Evolutionary conservation across 2,113 vertebrate species (phyloP).

Genomic region (Apodemus speciosus): DNA sequence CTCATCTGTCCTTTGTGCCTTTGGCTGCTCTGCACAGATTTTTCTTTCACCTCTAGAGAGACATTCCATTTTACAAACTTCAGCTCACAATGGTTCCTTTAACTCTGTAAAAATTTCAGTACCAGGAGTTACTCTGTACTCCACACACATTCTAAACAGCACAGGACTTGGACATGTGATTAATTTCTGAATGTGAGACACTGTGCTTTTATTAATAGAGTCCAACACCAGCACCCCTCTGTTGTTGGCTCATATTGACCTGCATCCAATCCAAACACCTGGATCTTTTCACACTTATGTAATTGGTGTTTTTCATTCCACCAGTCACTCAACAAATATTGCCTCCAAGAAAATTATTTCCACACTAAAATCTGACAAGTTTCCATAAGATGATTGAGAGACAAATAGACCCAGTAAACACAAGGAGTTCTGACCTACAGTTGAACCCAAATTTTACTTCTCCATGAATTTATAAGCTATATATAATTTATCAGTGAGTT

Average conservation of each 20-base stretch:
- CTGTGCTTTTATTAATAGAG: not conserved
- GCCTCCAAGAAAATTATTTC: conserved; percentile 71
- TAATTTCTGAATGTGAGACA: not conserved
- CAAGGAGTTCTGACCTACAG: not conserved
- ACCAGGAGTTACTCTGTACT: too few relatives aligned
- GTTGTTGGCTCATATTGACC: not conserved
- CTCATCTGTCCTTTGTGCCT: not conserved
- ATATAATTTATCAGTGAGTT: not conserved
- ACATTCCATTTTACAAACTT: not conserved
- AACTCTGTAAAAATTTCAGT: not conserved
- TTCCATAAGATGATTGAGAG: conserved; percentile 9
- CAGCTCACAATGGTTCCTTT: not conserved
- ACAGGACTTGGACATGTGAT: not conserved
- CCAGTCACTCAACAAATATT: conserved; percentile 66
- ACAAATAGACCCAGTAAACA: not conserved
- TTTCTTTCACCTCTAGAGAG: not conserved
- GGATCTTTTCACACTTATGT: conserved; percentile 66
- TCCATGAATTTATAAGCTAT: not conserved
- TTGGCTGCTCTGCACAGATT: accelerated
- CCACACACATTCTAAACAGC: not conserved
- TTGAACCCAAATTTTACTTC: conserved; percentile 36
- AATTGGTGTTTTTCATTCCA: conserved; percentile 32
- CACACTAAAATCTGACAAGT: conserved; percentile 47
- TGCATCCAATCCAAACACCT: conserved; percentile 62
- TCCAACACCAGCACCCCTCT: not conserved